Percentiles rank a stretch among this genome's conserved stretches.
Conservation (phyloP, 2,888 invertebrate species). For the Bruchidius siliquastri region DNA sequence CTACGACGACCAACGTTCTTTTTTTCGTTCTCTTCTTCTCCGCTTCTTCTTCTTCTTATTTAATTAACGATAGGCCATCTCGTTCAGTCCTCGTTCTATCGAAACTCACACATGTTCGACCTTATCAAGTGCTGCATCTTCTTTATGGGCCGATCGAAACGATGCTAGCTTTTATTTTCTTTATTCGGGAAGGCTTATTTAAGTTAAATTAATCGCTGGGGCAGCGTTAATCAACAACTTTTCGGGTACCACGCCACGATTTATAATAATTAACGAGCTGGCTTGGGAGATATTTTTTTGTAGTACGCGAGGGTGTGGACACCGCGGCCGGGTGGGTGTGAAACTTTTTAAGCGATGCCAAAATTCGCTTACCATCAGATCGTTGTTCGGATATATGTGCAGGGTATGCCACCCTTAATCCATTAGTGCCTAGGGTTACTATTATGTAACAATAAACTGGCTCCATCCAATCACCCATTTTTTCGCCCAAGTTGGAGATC, state of each 20-base stretch:
- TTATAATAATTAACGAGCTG: constrained; percentile 35
- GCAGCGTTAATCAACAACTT: constrained; percentile 24
- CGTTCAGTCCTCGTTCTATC: constrained; percentile 43
- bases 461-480: too few species aligned
- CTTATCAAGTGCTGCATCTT: constrained; percentile 46
- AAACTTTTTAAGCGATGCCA: not conserved
- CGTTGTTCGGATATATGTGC: not conserved
- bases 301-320: constrained; percentile 2
- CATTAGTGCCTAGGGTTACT: too few species aligned
- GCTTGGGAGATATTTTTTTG: constrained; percentile 6
- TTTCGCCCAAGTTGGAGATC: too few species aligned
- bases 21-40: constrained; percentile 27
- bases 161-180: constrained; percentile 33
- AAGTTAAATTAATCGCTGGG: constrained; percentile 37
- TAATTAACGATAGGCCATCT: constrained; percentile 45
- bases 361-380: not conserved
- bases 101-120: constrained; percentile 47
- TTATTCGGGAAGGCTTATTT: constrained; percentile 36
- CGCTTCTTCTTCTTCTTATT: constrained; percentile 38
- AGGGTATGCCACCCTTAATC: too few species aligned
- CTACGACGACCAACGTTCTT: constrained; percentile 8
- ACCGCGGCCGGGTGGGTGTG: not conserved
- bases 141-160: constrained; percentile 36
- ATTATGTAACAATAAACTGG: too few species aligned
- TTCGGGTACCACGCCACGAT: constrained; percentile 22